phyloP scores from a whole-genome alignment of 1,140 invertebrate species.

The Aphelenchoides fujianensis region DNA sequence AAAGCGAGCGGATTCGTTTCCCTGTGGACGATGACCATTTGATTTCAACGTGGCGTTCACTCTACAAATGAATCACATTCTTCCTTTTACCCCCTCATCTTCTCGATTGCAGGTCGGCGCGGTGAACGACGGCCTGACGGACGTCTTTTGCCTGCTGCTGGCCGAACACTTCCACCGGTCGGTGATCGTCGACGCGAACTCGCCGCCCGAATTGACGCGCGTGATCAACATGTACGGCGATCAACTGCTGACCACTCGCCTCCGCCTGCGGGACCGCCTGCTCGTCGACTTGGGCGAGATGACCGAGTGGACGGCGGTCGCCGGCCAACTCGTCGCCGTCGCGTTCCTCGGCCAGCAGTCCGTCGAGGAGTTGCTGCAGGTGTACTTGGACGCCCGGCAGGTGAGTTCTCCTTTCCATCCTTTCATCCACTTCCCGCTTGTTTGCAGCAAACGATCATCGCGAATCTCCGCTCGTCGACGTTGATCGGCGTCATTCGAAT shows the following conservation, averaged over 20 bases:
- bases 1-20: constrained; percentile 19
- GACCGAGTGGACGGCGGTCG: constrained; percentile 35
- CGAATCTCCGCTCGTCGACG: constrained; percentile 33
- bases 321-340: constrained; percentile 31
- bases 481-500: constrained; percentile 44
- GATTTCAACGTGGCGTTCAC: background rate
- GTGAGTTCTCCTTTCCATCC: too few species aligned
- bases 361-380: constrained; percentile 33
- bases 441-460: constrained; percentile 26
- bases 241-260: constrained; percentile 1
- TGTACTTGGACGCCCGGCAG: constrained; percentile 38
- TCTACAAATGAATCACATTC: constrained; percentile 19
- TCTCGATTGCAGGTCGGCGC: constrained; percentile 31
- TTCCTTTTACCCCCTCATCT: background rate
- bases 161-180: constrained; percentile 39
- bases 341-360: constrained; percentile 36
- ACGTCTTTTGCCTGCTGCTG: constrained; percentile 42
- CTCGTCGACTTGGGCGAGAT: constrained; percentile 21
- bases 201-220: background rate
- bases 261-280: constrained; percentile 28
- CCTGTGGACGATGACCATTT: constrained; percentile 14
- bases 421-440: constrained; percentile 2
- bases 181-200: constrained; percentile 19
- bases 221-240: constrained; percentile 4
- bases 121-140: constrained; percentile 19